These are phyloP conservation scores for Dendrolimus kikuchii DNA, from an alignment of 1,140 invertebrate species.

Conservation along the genomic window DNA sequence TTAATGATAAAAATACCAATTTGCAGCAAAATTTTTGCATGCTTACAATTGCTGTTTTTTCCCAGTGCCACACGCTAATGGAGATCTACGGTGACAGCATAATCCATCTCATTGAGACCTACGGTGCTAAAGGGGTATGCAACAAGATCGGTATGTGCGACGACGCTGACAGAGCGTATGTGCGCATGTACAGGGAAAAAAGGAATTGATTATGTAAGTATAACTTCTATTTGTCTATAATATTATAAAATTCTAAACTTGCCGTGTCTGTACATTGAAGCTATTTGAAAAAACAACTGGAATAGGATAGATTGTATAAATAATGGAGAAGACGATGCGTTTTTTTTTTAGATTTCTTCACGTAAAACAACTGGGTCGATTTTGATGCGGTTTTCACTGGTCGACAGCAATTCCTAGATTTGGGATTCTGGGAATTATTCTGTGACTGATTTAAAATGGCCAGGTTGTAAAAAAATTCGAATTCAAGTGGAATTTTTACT, in stretches of 20 bases:
- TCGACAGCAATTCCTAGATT: no score
- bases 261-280: neutral
- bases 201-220: slow-evolving; percentile 16
- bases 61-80: slow-evolving; percentile 56
- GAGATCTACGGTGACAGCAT: slow-evolving; percentile 61
- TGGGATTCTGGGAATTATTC: no score
- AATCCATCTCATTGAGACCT: slow-evolving; percentile 51
- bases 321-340: no score
- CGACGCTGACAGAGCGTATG: slow-evolving; percentile 23
- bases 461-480: no score
- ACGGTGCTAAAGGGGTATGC: slow-evolving; percentile 53
- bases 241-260: neutral
- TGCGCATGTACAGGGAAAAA: slow-evolving; percentile 31
- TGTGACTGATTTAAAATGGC: no score
- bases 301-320: no score
- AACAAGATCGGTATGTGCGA: slow-evolving; percentile 56
- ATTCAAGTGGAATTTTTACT: no score
- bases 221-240: neutral
- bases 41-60: slow-evolving; percentile 1
- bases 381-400: no score
- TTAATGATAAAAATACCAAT: no score
- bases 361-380: no score
- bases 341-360: no score
- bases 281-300: no score
- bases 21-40: neutral